A percentile compares a stretch with the other conserved stretches of the same genome.
Conservation (phyloP, 2,888 invertebrate species). For the Theretra japonica region DNA sequence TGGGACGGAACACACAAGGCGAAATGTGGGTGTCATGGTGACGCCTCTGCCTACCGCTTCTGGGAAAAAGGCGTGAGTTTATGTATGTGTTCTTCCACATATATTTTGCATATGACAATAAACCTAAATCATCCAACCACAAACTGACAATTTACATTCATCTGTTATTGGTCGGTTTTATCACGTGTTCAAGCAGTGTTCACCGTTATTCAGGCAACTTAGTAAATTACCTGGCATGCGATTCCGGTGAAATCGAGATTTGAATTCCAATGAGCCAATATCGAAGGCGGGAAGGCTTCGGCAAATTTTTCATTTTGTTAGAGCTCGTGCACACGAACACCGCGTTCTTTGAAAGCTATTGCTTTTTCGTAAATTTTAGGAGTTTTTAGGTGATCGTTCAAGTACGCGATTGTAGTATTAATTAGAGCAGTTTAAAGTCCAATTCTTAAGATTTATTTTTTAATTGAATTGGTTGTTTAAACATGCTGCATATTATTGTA, state of each 20-base stretch:
- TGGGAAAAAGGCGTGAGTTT: no score
- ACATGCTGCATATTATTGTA: no score
- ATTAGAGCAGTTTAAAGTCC: no score
- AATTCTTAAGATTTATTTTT: no score
- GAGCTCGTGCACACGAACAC: conserved; percentile 2
- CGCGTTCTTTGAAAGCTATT: neutral
- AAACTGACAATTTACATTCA: neutral
- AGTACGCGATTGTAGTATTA: neutral
- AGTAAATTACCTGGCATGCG: conserved; percentile 48
- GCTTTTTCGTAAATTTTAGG: neutral
- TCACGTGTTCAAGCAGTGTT: conserved; percentile 28
- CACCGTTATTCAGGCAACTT: conserved; percentile 29
- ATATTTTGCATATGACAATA: no score
- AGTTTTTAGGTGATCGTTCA: neutral
- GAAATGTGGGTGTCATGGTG: no score
- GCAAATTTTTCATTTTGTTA: conserved; percentile 28
- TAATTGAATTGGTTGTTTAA: no score
- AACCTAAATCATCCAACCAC: neutral
- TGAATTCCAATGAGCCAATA: conserved; percentile 48
- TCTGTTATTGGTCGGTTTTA: conserved; percentile 8
- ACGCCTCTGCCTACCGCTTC: no score
- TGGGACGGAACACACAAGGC: no score
- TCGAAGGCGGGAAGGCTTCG: conserved; percentile 27
- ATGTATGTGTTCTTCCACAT: neutral
- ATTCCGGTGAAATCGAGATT: conserved; percentile 40